A percentile compares a stretch with the other conserved stretches of the same genome.
Conservation (phyloP, 2,888 invertebrate genomes). For the Apamea crenata region DNA sequence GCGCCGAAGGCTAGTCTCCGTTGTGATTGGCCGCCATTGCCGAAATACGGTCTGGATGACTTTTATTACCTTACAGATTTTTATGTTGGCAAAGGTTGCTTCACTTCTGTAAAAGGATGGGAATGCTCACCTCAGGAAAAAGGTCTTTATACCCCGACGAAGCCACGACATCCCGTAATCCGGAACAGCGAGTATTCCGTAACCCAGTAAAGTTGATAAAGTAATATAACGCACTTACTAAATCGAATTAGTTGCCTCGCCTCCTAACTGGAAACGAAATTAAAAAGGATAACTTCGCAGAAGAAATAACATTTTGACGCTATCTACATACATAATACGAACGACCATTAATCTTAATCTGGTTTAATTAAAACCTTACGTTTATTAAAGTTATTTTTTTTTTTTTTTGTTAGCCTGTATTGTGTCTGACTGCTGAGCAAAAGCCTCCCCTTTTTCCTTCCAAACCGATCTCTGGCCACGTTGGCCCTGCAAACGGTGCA, state of each 20-base stretch:
- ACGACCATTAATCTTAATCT: constrained; percentile 62
- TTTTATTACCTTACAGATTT: background rate
- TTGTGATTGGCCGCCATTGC: no score
- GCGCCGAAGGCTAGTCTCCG: no score
- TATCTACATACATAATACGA: constrained; percentile 47
- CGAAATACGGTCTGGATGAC: no score
- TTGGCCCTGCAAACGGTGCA: no score
- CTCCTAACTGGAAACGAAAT: constrained; percentile 39
- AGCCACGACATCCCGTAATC: background rate
- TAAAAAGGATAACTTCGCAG: constrained; percentile 51
- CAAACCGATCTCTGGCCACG: no score
- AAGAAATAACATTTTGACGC: constrained; percentile 61
- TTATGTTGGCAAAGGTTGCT: background rate
- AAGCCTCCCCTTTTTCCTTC: no score
- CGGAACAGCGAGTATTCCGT: background rate
- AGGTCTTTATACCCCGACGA: background rate
- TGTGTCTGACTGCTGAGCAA: no score
- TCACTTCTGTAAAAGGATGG: background rate
- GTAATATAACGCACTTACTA: constrained; percentile 25
- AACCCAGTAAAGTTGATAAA: constrained; percentile 23
- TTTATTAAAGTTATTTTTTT: constrained; percentile 34
- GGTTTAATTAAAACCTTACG: constrained; percentile 60
- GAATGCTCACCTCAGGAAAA: background rate
- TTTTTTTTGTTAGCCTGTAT: no score
- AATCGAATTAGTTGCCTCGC: constrained; percentile 36